Conservation (phyloP, 2,888 invertebrate genomes). For the Ophioninae sp. region DNA sequence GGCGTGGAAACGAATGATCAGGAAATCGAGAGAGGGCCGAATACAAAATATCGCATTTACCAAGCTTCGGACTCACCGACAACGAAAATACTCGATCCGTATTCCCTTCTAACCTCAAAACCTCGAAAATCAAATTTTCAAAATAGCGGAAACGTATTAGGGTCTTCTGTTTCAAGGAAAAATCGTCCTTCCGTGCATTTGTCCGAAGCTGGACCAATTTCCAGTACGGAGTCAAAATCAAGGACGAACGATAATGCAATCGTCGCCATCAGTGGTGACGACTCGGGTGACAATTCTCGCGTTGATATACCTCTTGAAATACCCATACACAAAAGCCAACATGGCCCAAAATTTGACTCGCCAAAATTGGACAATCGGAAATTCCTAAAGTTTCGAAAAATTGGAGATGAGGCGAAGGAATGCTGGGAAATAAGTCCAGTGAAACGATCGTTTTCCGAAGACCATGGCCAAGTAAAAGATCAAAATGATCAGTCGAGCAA, state of each 20-base stretch:
- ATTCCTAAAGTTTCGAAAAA: constrained; percentile 11
- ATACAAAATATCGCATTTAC: not conserved
- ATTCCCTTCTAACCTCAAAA: not conserved
- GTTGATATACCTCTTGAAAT: constrained; percentile 51
- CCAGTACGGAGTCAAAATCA: constrained; percentile 12
- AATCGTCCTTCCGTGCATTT: not conserved
- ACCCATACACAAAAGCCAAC: constrained; percentile 41
- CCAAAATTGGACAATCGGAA: constrained; percentile 17
- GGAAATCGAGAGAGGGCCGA: not conserved
- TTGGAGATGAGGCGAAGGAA: not conserved
- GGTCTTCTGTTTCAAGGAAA: not conserved
- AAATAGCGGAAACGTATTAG: not conserved
- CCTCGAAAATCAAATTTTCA: constrained; percentile 5
- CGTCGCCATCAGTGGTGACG: constrained; percentile 52
- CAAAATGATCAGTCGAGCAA: constrained; percentile 44
- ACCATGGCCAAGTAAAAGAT: constrained; percentile 47
- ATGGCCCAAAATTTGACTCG: constrained; percentile 33
- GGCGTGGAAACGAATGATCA: not conserved
- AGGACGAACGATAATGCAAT: constrained; percentile 40
- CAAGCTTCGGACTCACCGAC: not conserved
- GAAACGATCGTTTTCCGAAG: constrained; percentile 56
- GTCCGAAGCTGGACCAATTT: not conserved
- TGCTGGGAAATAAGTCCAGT: not conserved
- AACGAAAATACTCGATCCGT: not conserved
- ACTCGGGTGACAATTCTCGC: constrained; percentile 50